Conservation (phyloP, 2,113 vertebrate species). For the Spheniscus mendiculus region DNA sequence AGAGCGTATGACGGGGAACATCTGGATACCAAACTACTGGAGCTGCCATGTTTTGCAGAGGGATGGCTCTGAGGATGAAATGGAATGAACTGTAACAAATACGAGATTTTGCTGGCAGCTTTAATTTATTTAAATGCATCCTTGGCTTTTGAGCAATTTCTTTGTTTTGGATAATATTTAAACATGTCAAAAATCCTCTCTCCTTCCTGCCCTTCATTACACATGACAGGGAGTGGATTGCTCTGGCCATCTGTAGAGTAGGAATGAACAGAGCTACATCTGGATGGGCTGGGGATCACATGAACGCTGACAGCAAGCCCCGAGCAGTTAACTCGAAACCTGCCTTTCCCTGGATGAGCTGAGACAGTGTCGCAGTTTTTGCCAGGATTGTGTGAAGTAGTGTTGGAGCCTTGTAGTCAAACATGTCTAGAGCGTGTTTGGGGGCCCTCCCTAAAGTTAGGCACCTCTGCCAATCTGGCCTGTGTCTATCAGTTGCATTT, state of each 20-base stretch:
- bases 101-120: neutral
- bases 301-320: neutral
- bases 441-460: neutral
- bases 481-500: neutral
- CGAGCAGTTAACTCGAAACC: neutral
- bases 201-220: neutral
- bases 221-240: neutral
- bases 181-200: conserved; percentile 1
- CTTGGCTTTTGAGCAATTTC: conserved; percentile 34
- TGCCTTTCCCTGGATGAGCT: neutral
- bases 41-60: conserved; percentile 32
- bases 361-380: neutral
- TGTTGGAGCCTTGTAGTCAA: neutral
- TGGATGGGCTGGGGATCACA: neutral
- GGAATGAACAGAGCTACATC: neutral
- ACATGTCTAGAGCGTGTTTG: neutral
- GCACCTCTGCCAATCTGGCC: neutral
- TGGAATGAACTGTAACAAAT: conserved; percentile 25
- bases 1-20: neutral
- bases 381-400: neutral
- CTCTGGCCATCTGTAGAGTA: neutral
- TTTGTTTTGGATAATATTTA: conserved; percentile 59
- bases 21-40: conserved; percentile 48
- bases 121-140: conserved; percentile 54
- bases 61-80: neutral